A percentile compares a stretch with the other conserved stretches of the same genome.
These are phyloP conservation scores for Tryphoninae sp. DNA, from an alignment of 2,888 invertebrate species.

Conservation along the genomic window DNA sequence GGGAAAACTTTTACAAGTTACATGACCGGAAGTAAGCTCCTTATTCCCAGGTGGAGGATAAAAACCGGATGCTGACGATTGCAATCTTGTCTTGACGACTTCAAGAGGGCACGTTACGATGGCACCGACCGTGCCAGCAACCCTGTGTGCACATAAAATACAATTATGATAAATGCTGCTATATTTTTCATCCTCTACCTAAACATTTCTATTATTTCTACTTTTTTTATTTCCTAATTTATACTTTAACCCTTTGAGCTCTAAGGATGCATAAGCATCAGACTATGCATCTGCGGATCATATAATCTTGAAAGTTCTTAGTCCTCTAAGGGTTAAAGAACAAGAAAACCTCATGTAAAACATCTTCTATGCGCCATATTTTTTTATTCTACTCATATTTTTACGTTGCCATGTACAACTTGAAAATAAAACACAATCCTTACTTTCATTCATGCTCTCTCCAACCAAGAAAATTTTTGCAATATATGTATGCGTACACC, in stretches of 20 bases:
- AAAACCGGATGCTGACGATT: conserved; percentile 92
- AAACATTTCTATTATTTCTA: background rate
- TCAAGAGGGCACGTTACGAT: conserved; percentile 98
- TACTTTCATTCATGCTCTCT: conserved; percentile 47
- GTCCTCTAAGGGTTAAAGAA: too few relatives aligned
- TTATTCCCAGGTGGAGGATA: conserved; percentile 74
- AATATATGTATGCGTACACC: conserved; percentile 9
- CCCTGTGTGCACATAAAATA: conserved; percentile 83
- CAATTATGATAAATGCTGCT: background rate
- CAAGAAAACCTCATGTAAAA: too few relatives aligned
- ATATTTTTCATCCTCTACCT: background rate
- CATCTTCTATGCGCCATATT: background rate
- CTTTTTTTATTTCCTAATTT: too few relatives aligned
- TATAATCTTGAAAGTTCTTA: too few relatives aligned
- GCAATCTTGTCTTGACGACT: conserved; percentile 98
- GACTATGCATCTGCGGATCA: too few relatives aligned
- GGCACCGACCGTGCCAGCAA: conserved; percentile 98
- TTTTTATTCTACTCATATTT: background rate
- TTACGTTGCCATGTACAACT: background rate
- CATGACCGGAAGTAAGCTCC: conserved; percentile 80
- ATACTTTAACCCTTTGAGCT: too few relatives aligned
- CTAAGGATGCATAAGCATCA: too few relatives aligned
- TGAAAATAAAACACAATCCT: background rate
- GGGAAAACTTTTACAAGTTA: conserved; percentile 83
- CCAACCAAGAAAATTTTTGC: conserved; percentile 12